Evolutionary conservation across 2,797 vertebrate genomes (phyloP), one percentile per base, ranked within the genome.

Genomic region (Esox lucius): DNA sequence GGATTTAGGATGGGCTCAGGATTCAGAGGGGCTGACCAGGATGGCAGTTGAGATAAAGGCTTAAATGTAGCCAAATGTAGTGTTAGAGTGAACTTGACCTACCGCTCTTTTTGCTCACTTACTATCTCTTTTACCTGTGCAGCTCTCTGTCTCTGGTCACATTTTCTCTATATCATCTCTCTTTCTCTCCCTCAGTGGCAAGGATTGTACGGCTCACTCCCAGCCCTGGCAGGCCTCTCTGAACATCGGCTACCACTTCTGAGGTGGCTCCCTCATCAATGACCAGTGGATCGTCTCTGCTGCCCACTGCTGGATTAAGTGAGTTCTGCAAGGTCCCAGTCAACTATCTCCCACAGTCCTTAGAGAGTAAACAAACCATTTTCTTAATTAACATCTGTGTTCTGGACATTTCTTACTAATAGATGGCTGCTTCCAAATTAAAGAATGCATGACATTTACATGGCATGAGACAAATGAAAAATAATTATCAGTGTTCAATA

Each of bases 271-370:
- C 31, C 91, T 95, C 74, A 91, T 94, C 75, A 92, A 87, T 0
- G 83, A 94, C 62, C 89, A 80, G 70, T 94, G 92, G 93, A 87
- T 94, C 64, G 11, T 91, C 77, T 94, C 92, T 78, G 92, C 93
- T 48, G 93, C 92, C 61, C 93, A 95, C 88, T 93, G 93, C 86
- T 94, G 92, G 89, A 75, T 89, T 31, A 82, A 80, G 94, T 93
- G 75, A 90, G 93, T 91, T 70, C 61, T 68, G 35, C 42, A 81
- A 74, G 46, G 35, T 69, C n/a, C 3, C 24, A 48, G 2, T n/a
- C 17, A 59, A 17, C 13, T 51, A 51, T 51, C 28, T 31, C 3
- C 28, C 28, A n/a, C n/a, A n/a, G n/a, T n/a, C n/a, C n/a, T n/a
- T n/a, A n/a, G n/a, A n/a, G n/a, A n/a, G n/a, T n/a, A n/a, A n/a